Evolutionary conservation across 2,888 invertebrate species (phyloP), one percentile per base, ranked within the genome.

Genomic region (Bellardia bayeri): DNA sequence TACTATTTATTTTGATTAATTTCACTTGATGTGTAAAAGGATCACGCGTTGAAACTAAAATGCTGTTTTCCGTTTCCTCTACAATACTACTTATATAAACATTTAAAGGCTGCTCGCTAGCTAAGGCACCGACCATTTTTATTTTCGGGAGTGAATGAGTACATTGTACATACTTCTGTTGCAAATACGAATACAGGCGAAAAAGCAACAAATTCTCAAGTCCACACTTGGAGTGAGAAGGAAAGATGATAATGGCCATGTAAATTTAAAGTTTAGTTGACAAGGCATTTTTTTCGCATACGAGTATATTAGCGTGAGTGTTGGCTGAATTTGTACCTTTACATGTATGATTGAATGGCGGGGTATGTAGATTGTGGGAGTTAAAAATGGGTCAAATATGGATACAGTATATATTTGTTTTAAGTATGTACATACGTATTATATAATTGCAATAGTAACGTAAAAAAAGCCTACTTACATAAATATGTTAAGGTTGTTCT

Each of bases 61-160:
- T 85, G 56, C 49, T 79, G 79, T 71, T 66, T 85, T 87, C 82
- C 87, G 85, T 82, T 87, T 69, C 82, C 85, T 75, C 71, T 79
- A 37, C 79, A 63, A 42, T 58, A 75, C 74, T 85, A 87, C 87
- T 87, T 87, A 87, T 87, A 87, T 85, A 85, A 87, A 71, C 42
- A 37, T 58, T 86, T 56, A 33, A 61, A 79, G 33, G 78, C 68
- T 56, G 82, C 49, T 13, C 2, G 3, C 2, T 3, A 8, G 3
- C 13, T 23, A 30, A 68, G 45, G 64, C 33, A 81, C 37, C 78
- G 42, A 86, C 72, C 23, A 5, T 56, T 76, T n/a, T 37, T 3
- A 16, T 86, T 86, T 78, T 76, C 45, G 76, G 82, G 74, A 74
- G 74, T 74, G 82, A 75, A 58, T 33, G 74, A 74, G 82, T 82